Percentiles rank a stretch among this genome's conserved stretches.
phyloP scores from a whole-genome alignment of 2,113 vertebrate genomes.

The Benitochromis conjunctus region DNA sequence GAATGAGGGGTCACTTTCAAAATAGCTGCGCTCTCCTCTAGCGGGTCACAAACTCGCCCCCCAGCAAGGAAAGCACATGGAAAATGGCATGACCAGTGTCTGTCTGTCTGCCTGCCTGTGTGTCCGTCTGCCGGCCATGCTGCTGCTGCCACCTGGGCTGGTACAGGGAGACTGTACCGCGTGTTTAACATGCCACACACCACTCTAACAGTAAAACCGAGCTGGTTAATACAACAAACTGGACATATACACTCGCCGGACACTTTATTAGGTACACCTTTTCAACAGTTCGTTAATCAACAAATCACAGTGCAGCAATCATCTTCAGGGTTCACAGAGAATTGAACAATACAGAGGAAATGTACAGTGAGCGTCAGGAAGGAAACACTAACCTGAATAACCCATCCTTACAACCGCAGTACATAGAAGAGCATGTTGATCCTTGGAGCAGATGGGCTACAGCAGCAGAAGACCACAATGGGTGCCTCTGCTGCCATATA shows the following conservation, averaged over 20 bases:
- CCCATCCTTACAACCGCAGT: too few species aligned
- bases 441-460: background rate
- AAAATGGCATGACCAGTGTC: conserved; percentile 24
- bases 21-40: conserved; percentile 77
- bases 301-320: background rate
- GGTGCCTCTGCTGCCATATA: background rate
- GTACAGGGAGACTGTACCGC: background rate
- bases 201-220: background rate
- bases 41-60: conserved; percentile 38
- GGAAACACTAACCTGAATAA: background rate
- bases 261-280: background rate
- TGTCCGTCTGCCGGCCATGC: background rate
- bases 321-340: background rate
- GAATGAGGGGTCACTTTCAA: conserved; percentile 88
- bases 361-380: background rate
- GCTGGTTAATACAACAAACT: background rate
- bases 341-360: background rate
- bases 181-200: background rate
- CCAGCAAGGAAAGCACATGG: conserved; percentile 22
- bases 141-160: conserved; percentile 30
- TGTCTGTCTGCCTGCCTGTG: background rate
- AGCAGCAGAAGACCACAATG: background rate
- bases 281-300: background rate
- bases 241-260: background rate
- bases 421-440: background rate